Evolutionary conservation across 1,140 invertebrate genomes (phyloP).

Genomic region (Cotesia typhae): DNA sequence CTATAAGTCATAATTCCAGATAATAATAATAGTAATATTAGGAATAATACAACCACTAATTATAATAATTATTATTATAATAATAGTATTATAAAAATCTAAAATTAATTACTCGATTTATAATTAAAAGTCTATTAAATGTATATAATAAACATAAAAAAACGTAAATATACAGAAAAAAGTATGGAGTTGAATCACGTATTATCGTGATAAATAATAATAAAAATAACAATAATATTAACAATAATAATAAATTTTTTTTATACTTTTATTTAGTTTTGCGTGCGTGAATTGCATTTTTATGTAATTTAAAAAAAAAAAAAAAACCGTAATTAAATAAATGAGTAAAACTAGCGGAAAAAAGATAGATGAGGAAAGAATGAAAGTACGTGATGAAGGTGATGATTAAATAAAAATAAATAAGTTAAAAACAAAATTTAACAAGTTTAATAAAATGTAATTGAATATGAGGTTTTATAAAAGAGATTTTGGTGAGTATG

Average conservation of each 20-base stretch:
- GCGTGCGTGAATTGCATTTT: slow-evolving; percentile 5
- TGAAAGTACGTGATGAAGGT: slow-evolving; percentile 4
- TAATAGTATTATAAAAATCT: slow-evolving; percentile 1
- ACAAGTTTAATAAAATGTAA: slow-evolving; percentile 19
- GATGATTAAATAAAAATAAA: slow-evolving; percentile 37
- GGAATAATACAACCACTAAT: background rate
- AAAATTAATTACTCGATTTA: slow-evolving; percentile 27
- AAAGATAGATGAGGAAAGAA: slow-evolving; percentile 3
- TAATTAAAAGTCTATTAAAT: slow-evolving; percentile 19
- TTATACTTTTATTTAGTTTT: too few species aligned
- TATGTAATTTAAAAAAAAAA: background rate
- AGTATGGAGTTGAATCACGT: slow-evolving; percentile 24
- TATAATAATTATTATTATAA: background rate
- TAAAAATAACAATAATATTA: too few species aligned
- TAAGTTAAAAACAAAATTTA: slow-evolving; percentile 36
- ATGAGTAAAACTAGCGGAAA: background rate
- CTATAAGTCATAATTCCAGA: too few species aligned
- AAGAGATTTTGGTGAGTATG: too few species aligned
- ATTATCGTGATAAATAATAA: background rate
- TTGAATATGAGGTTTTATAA: too few species aligned
- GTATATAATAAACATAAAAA: slow-evolving; percentile 24
- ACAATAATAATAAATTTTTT: too few species aligned
- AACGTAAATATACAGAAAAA: background rate
- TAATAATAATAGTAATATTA: slow-evolving; percentile 10
- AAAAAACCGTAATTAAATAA: background rate